Base-by-base conservation (phyloP, 1,140 invertebrate genomes). In the Pseudomyrmex dendroicus region DNA sequence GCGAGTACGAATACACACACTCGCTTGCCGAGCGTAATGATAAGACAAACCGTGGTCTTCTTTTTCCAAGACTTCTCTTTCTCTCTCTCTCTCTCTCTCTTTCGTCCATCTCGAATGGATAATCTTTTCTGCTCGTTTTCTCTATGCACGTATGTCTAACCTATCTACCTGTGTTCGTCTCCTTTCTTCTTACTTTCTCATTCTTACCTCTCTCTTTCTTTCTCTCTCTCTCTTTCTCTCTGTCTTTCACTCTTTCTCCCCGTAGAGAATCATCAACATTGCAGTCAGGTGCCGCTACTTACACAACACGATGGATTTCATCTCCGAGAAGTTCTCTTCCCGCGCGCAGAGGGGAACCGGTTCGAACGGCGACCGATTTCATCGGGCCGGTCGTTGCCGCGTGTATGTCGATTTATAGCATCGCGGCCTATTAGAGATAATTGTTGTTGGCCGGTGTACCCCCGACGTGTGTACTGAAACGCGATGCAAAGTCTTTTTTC, bases 381-480 rank as follows among this genome's bases (percentile, higher is more conserved):
- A 92, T 91, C 90, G 86, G 82, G 73, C 64, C 85, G 73, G 84
- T 73, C 85, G 86, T 52, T 15, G 52, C 64, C 66, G 66, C 66
- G 84, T 73, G 74, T 88, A 93, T 91, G 92, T 91, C 92, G 92
- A 94, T 93, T 94, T 94, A 93, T 94, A 94, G 92, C 92, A 93
- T 92, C 90, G 86, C 89, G 86, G 76, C 85, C 92, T 88, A 94
- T 93, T 94, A 94, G 92, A 91, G 92, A 93, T 94, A 92, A 94
- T 94, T 93, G 92, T 94, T 90, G 83, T 72, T 72, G 90, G 90
- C 78, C 89, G 89, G 70, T 73, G 68, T 35, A 35, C 5, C 35
- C 62, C 72, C 80, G 70, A 83, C 57, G 56, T 74, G 59, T 83
- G 73, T 84, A 73, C 61, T 57, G 46, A 82, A 80, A 84, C 35